Conservation (phyloP, 1,140 invertebrate species). For the Lysiphlebus fabarum region DNA sequence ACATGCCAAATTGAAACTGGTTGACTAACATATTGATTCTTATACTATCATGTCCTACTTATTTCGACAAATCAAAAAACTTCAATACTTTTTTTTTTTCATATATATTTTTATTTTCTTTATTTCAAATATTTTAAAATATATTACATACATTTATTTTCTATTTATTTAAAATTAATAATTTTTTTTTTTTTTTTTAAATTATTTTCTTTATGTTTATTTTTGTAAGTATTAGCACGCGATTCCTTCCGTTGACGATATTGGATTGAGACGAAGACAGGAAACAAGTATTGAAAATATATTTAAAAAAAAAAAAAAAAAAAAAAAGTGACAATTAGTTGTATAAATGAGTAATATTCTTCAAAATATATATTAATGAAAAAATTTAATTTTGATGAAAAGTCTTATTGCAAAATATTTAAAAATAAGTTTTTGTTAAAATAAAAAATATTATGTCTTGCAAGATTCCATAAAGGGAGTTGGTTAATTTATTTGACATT, state of each 20-base stretch:
- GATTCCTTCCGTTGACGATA: slow-evolving; percentile 19
- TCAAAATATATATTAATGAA: too few relatives aligned
- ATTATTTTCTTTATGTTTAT: slow-evolving; percentile 2
- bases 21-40: slow-evolving; percentile 38
- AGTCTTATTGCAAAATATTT: too few relatives aligned
- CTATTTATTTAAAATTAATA: slow-evolving; percentile 1
- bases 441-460: too few relatives aligned
- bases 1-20: slow-evolving; percentile 38
- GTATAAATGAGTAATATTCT: too few relatives aligned
- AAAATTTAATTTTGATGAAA: too few relatives aligned
- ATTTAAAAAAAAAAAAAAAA: not conserved
- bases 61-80: slow-evolving; percentile 31
- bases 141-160: slow-evolving; percentile 8
- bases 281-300: not conserved
- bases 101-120: slow-evolving; percentile 2
- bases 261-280: not conserved
- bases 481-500: too few relatives aligned
- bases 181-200: slow-evolving; percentile 7
- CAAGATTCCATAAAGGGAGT: too few relatives aligned
- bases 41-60: slow-evolving; percentile 34
- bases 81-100: slow-evolving; percentile 19
- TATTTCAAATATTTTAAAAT: slow-evolving; percentile 6
- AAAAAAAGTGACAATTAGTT: too few relatives aligned
- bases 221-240: slow-evolving; percentile 14
- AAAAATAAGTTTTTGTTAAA: too few relatives aligned